Percentiles rank a stretch among this genome's conserved stretches.
Conservation (phyloP, 2,113 vertebrate species). For the Nesospiza acunhae region DNA sequence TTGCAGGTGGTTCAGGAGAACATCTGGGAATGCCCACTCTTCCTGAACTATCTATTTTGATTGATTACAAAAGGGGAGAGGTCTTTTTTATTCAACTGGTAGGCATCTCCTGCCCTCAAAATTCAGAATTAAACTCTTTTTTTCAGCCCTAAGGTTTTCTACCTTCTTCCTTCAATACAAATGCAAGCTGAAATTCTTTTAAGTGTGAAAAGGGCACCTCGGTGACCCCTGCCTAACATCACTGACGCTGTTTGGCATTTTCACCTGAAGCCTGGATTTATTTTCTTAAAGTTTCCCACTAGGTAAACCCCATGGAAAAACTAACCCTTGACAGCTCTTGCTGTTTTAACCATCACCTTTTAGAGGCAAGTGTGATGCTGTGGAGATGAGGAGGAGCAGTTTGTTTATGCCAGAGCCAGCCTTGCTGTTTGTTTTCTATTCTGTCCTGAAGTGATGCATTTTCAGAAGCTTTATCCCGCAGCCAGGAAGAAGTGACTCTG, state of each 20-base stretch:
- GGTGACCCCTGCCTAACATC: neutral
- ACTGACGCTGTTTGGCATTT: neutral
- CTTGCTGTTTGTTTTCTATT: neutral
- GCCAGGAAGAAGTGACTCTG: accelerated
- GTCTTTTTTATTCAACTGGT: neutral
- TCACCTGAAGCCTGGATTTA: conserved; percentile 12
- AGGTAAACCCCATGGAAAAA: conserved; percentile 11
- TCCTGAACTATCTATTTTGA: neutral
- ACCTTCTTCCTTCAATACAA: neutral
- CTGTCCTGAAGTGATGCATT: neutral
- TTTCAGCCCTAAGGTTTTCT: neutral
- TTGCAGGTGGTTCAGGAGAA: neutral
- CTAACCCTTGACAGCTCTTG: conserved; percentile 28
- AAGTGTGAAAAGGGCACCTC: neutral
- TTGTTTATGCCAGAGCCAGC: neutral
- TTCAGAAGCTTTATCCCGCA: neutral
- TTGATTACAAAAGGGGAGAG: neutral
- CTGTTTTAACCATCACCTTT: neutral
- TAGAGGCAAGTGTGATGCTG: neutral
- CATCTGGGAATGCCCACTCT: neutral
- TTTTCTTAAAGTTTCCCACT: neutral
- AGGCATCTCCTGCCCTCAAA: neutral
- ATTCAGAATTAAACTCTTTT: neutral
- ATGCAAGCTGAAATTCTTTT: neutral
- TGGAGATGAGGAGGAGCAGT: neutral